phyloP scores from a whole-genome alignment of 2,888 invertebrate genomes.

The Cybosia mesomella region DNA sequence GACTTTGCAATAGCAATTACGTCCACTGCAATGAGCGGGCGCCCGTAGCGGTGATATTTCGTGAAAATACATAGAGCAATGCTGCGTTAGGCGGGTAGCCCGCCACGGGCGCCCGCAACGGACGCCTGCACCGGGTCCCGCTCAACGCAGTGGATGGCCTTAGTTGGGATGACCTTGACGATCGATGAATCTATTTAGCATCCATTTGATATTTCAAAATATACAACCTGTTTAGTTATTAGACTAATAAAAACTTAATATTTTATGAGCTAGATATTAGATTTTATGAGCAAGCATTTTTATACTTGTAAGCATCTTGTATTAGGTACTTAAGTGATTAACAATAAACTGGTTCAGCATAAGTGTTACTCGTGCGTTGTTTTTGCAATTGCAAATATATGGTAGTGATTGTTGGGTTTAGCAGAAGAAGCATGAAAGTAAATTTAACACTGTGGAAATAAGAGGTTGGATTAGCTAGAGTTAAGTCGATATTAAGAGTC shows the following conservation, averaged over 20 bases:
- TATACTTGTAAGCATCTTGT: neutral
- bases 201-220: constrained; percentile 38
- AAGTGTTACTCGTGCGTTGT: neutral
- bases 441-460: no score
- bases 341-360: neutral
- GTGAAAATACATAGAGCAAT: no score
- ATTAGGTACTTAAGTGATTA: neutral
- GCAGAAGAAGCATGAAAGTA: no score
- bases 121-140: neutral
- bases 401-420: no score
- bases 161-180: constrained; percentile 34
- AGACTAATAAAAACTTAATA: constrained; percentile 30
- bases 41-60: no score
- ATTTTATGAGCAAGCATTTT: neutral
- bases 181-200: constrained; percentile 23
- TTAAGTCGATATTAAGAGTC: no score
- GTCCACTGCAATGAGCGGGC: no score
- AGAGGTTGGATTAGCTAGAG: no score
- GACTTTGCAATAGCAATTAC: no score
- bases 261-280: no score
- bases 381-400: no score
- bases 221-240: constrained; percentile 25
- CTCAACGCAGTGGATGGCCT: neutral
- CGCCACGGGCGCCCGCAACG: neutral
- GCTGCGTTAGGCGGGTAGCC: neutral